Conservation (phyloP, 2,113 vertebrate species). For the Semnornis frantzii region DNA sequence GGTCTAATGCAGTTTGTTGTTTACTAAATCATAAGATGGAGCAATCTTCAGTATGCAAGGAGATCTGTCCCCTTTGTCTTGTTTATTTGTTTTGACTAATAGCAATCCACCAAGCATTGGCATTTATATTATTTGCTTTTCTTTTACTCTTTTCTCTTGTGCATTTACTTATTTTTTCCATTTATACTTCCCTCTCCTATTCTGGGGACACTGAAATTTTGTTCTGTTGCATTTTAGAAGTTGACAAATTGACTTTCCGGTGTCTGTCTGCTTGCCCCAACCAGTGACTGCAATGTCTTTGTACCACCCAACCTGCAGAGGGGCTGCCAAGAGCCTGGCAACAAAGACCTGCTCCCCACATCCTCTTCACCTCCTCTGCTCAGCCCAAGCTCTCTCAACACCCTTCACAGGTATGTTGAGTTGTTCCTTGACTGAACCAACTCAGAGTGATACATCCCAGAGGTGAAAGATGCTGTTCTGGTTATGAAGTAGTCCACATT, state of each 20-base stretch:
- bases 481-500: background rate
- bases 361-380: background rate
- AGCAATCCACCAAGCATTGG: background rate
- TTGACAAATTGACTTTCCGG: background rate
- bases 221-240: background rate
- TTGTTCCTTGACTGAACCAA: background rate
- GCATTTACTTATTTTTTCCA: background rate
- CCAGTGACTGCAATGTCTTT: background rate
- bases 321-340: background rate
- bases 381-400: background rate
- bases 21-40: slow-evolving; percentile 3
- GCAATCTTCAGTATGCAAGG: background rate
- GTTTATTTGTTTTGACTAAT: slow-evolving; percentile 53
- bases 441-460: background rate
- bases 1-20: background rate
- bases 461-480: background rate
- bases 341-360: background rate
- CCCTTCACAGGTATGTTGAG: rapidly evolving
- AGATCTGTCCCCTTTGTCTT: background rate
- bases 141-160: background rate
- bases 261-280: background rate
- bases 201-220: background rate
- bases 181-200: background rate
- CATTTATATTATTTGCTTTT: slow-evolving; percentile 19
- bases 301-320: background rate